Evolutionary conservation across 2,888 invertebrate genomes (phyloP), one percentile per base, ranked within the genome.

Genomic region (Gryllus longicercus): DNA sequence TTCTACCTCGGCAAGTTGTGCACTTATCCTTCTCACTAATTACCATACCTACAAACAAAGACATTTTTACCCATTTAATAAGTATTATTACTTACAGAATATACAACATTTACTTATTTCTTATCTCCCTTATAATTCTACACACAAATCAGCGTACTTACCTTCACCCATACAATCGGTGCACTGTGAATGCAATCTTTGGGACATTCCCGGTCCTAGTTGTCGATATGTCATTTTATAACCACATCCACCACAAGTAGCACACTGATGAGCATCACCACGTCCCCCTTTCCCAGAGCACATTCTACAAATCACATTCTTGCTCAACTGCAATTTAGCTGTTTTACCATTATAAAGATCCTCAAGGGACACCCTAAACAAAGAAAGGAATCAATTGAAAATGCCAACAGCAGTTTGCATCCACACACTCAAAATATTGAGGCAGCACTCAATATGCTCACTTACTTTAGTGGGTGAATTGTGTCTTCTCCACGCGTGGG

Each of bases 301-400:
- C 82, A 90, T 88, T 77, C 89, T 88, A 88, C 96, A 96, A 84
- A 95, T 92, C 51, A 95, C 91, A 87, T 94, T 95, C 89, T 94
- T 94, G 86, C 93, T 93, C 81, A 96, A 89, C 85, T 95, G 94
- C 84, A 96, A 88, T 86, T 95, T 95, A 2, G 94, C 89, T 78
- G 93, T 93, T 88, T 95, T 96, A 14, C 97, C 97, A 87, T 95
- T 93, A 86, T 96, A 98, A 86, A 97, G 89, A 86, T 97, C 96
- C 88, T 97, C 97, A 84, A 98, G 88, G 12, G 96, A 91, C 11
- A 98, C 95, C 87, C 90, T 91, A 85, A n/a, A 86, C 86, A 51
- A 80, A 79, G 81, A 81, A 77, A 49, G 2, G 38, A 50, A 8
- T 8, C 21, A 38, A 38, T 8, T 38, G 8, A 38, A 4, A 50